Evolutionary conservation across 2,888 invertebrate genomes (phyloP).

Genomic region (Camponotus fellah): DNA sequence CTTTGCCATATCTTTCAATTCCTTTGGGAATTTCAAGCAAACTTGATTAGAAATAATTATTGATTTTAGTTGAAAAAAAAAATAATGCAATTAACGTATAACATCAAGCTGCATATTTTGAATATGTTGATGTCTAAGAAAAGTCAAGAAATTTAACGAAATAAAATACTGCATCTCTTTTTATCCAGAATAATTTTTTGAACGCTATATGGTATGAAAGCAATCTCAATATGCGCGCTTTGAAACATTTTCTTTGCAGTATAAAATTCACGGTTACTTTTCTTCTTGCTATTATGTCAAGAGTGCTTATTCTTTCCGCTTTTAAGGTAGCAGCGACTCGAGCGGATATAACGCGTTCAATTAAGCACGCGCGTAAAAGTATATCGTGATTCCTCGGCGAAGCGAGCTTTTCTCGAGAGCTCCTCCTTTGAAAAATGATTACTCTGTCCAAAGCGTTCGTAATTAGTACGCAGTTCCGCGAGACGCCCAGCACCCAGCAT

Average conservation of each 20-base stretch:
- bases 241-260: constrained; percentile 18
- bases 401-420: constrained; percentile 26
- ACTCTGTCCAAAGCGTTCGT: constrained; percentile 49
- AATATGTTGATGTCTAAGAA: neutral
- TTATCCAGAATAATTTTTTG: neutral
- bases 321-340: constrained; percentile 32
- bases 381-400: constrained; percentile 41
- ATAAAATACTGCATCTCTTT: constrained; percentile 8
- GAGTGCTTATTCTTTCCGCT: constrained; percentile 49
- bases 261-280: constrained; percentile 31
- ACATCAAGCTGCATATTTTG: neutral
- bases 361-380: constrained; percentile 55
- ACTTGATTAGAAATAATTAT: neutral
- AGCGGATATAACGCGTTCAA: constrained; percentile 52
- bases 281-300: constrained; percentile 27
- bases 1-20: neutral
- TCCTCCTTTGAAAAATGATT: constrained; percentile 49
- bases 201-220: neutral
- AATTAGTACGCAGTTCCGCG: constrained; percentile 52
- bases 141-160: neutral
- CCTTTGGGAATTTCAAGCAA: neutral
- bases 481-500: constrained; percentile 34
- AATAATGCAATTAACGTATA: neutral
- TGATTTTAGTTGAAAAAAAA: neutral
- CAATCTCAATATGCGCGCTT: constrained; percentile 20